Evolutionary conservation across 2,888 invertebrate genomes (phyloP).

Genomic region (Urechis unicinctus): DNA sequence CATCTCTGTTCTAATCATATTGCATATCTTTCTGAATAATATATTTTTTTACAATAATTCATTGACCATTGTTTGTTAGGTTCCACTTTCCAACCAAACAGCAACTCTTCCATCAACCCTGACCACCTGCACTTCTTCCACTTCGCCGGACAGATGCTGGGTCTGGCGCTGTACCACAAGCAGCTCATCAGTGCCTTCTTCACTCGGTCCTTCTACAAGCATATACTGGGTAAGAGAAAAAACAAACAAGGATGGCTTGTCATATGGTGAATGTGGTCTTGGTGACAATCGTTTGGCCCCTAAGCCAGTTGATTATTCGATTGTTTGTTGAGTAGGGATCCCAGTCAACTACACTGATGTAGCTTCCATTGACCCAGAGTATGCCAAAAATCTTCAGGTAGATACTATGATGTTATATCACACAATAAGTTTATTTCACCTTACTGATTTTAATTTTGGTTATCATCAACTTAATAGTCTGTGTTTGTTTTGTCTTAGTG

Average conservation of each 20-base stretch:
- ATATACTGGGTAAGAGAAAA: slow-evolving; percentile 40
- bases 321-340: slow-evolving; percentile 26
- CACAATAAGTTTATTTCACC: neutral
- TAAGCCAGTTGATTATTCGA: no score
- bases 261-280: no score
- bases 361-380: slow-evolving; percentile 46
- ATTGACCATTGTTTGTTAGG: slow-evolving; percentile 23
- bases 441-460: no score
- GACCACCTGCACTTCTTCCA: slow-evolving; percentile 45
- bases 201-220: slow-evolving; percentile 48
- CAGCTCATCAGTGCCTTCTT: slow-evolving; percentile 46
- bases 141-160: slow-evolving; percentile 45
- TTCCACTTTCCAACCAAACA: slow-evolving; percentile 46
- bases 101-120: slow-evolving; percentile 44
- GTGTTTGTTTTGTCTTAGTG: slow-evolving; percentile 27
- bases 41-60: neutral
- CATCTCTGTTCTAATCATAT: neutral
- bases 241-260: no score
- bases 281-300: no score
- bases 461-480: no score
- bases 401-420: neutral
- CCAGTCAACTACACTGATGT: slow-evolving; percentile 45
- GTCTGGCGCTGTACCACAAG: slow-evolving; percentile 43
- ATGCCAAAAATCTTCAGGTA: slow-evolving; percentile 46
- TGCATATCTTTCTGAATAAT: neutral